phyloP scores from a whole-genome alignment of 2,888 invertebrate species.

The Anorthoa munda region DNA sequence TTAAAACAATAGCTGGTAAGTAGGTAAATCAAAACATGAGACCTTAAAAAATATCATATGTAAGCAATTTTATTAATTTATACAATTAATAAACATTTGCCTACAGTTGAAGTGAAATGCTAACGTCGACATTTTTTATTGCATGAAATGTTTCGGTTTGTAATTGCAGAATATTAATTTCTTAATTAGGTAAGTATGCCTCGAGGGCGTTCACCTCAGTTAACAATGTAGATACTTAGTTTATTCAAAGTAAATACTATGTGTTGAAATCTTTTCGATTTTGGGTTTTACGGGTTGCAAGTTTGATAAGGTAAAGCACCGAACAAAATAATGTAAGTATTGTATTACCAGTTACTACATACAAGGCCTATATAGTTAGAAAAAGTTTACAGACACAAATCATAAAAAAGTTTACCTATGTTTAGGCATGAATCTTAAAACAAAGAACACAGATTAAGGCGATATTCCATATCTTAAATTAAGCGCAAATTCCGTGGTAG shows the following conservation, averaged over 20 bases:
- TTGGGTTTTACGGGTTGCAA: not conserved
- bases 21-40: constrained; percentile 8
- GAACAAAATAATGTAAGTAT: not conserved
- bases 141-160: constrained; percentile 70
- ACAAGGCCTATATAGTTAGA: not conserved
- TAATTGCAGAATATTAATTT: constrained; percentile 77
- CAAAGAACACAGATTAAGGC: too few relatives aligned
- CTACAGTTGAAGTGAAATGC: constrained; percentile 22
- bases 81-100: constrained; percentile 25
- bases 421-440: not conserved
- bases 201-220: constrained; percentile 78
- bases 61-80: not conserved
- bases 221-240: not conserved
- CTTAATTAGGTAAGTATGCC: constrained; percentile 83
- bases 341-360: too few relatives aligned
- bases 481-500: too few relatives aligned
- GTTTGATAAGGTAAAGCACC: not conserved
- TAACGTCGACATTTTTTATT: constrained; percentile 58
- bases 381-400: not conserved
- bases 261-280: not conserved
- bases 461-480: too few relatives aligned
- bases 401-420: too few relatives aligned
- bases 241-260: constrained; percentile 1
- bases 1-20: not conserved
- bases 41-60: constrained; percentile 14